Base-by-base conservation (phyloP, 2,888 invertebrate genomes). In the Stegana nigrithorax region DNA sequence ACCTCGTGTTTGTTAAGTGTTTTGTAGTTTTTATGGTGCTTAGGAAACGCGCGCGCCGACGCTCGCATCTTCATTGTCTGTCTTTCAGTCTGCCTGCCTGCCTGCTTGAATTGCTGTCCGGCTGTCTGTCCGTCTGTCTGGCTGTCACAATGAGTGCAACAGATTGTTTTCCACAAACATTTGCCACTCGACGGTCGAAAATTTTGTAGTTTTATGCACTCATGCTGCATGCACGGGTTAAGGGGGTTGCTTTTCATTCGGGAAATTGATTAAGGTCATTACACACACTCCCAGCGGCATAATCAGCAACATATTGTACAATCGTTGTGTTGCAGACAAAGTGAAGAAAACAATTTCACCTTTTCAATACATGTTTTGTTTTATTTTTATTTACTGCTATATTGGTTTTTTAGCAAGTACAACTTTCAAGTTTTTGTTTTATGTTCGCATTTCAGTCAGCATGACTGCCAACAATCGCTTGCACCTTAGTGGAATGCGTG, bases 221-320 rank as follows among this genome's bases (percentile, higher is more conserved):
- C 10, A 32, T n/a, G 32, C n/a, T 42, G 42, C 42, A 42, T 7
- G 6, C 8, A 2, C 23, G 10, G n/a, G 25, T 47, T 47, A 47
- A 7, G 26, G 4, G 47, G n/a, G n/a, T n/a, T n/a, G n/a, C n/a
- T n/a, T n/a, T n/a, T n/a, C n/a, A n/a, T n/a, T 76, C 71, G 47
- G 58, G 53, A 71, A 75, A 76, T 78, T 76, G 78, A 78, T 76
- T 76, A 76, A 76, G 75, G 75, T 78, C 75, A 78, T 76, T 76
- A 78, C 75, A 78, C 78, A 73, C 76, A 78, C 74, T 77, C 76
- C 76, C 76, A 78, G 72, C 75, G 76, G 76, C 72, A 72, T 77
- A 78, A 77, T 77, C 76, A 77, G 79, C 75, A 78, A 77, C 76
- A 77, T 77, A 77, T 77, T 77, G 76, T 73, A 78, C n/a, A 44